A percentile compares a stretch with the other conserved stretches of the same genome.
These are phyloP conservation scores for Temnothorax ravouxi DNA, from an alignment of 2,888 invertebrate species.

Conservation along the genomic window DNA sequence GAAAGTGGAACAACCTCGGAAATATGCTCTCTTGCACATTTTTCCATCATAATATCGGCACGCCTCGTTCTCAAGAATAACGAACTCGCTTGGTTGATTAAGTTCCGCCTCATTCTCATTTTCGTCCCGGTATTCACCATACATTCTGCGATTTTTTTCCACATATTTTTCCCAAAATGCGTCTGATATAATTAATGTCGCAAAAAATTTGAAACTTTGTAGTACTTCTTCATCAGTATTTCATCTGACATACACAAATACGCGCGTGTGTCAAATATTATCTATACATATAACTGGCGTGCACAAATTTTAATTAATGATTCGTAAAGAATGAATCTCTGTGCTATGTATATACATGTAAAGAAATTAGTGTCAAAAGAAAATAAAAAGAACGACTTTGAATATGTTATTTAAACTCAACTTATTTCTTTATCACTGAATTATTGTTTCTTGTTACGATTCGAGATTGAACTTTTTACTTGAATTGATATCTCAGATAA, in stretches of 20 bases:
- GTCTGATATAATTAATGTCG: slow-evolving; percentile 22
- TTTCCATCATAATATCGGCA: slow-evolving; percentile 33
- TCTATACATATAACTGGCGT: background rate
- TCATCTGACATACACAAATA: background rate
- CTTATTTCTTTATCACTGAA: background rate
- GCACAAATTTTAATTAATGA: slow-evolving; percentile 20
- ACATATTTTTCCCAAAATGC: background rate
- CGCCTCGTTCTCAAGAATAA: slow-evolving; percentile 26
- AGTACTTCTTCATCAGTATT: background rate
- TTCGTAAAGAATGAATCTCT: background rate
- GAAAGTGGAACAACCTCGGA: slow-evolving; percentile 39
- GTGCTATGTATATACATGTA: background rate
- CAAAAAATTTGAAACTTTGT: slow-evolving; percentile 16
- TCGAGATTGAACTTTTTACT: background rate
- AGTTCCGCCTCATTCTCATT: slow-evolving; percentile 38
- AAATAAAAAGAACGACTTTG: background rate
- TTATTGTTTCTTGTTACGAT: slow-evolving; percentile 1
- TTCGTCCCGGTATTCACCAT: background rate
- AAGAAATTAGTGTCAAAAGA: background rate
- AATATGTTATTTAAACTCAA: background rate
- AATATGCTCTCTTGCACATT: slow-evolving; percentile 44
- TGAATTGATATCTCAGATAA: background rate
- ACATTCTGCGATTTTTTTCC: slow-evolving; percentile 25
- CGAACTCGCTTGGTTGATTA: slow-evolving; percentile 43
- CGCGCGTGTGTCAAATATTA: background rate